A percentile compares a stretch with the other conserved stretches of the same genome.
Conservation (phyloP, 2,113 vertebrate species). For the Genyomyrus donnyi region DNA sequence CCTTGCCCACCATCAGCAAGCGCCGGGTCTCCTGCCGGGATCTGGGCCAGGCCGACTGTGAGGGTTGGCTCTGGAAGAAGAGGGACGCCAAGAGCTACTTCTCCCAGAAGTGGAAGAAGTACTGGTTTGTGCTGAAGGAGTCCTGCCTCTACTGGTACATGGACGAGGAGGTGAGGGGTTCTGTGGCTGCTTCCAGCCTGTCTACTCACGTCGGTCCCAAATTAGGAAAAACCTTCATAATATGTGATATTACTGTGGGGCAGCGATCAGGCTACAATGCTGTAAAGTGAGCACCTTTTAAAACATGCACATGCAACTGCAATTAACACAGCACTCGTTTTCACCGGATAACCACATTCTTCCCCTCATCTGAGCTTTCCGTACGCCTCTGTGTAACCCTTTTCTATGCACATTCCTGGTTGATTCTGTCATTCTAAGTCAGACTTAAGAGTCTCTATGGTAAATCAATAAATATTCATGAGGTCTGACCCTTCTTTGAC, state of each 20-base stretch:
- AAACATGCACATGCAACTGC: not conserved
- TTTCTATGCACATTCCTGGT: not conserved
- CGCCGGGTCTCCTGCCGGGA: conserved; percentile 93
- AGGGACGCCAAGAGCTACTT: conserved; percentile 97
- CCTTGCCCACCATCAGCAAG: conserved; percentile 84
- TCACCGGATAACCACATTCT: not conserved
- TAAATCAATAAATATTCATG: not conserved
- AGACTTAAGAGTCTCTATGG: not conserved
- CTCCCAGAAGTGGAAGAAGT: conserved; percentile 89
- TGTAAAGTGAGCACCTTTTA: not conserved
- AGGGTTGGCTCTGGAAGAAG: conserved; percentile 98
- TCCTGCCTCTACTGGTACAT: conserved; percentile 96
- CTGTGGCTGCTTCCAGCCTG: not conserved
- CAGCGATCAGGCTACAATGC: not conserved
- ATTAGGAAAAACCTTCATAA: not conserved
- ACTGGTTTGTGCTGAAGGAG: conserved; percentile 96
- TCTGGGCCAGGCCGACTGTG: conserved; percentile 89
- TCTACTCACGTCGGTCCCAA: not conserved
- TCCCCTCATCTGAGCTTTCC: not conserved
- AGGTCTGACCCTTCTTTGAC: not conserved
- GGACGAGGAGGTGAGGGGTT: conserved; percentile 81
- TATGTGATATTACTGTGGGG: not conserved
- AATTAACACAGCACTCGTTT: not conserved
- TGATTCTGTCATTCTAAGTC: not conserved
- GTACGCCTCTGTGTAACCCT: not conserved